Conservation (phyloP, 2,797 vertebrate genomes). For the Ptychobarbus kaznakovi region DNA sequence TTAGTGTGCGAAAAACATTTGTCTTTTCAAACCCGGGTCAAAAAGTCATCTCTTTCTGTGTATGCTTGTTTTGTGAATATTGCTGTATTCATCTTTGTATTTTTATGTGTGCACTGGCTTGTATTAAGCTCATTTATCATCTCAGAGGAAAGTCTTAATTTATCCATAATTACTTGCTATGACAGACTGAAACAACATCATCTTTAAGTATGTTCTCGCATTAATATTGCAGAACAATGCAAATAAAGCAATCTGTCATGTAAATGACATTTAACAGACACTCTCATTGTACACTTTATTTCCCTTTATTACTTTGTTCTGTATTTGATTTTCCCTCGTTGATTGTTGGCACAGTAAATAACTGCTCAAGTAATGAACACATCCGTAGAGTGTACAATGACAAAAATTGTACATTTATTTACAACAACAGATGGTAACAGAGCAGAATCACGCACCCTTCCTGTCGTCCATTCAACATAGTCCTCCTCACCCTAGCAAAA, state of each 20-base stretch:
- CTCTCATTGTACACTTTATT: background rate
- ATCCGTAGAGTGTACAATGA: background rate
- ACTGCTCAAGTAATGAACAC: background rate
- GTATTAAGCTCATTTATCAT: background rate
- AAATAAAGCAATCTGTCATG: conserved; percentile 3
- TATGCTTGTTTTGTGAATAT: background rate
- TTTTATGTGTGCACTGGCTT: background rate
- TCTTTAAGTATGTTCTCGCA: conserved; percentile 8
- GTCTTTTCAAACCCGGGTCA: background rate
- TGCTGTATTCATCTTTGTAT: background rate
- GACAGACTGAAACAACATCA: conserved; percentile 8
- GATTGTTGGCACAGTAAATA: background rate
- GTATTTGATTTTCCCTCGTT: conserved; percentile 5
- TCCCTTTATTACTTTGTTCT: background rate
- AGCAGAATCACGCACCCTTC: conserved; percentile 8
- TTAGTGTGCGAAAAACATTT: background rate
- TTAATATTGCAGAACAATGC: conserved; percentile 25
- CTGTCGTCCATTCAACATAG: conserved; percentile 9
- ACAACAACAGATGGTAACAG: conserved; percentile 7
- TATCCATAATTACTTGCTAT: background rate
- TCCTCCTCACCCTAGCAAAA: conserved; percentile 34
- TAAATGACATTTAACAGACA: background rate
- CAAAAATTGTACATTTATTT: background rate
- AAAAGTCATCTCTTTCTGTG: background rate
- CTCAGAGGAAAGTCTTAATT: conserved; percentile 7